phyloP scores from a whole-genome alignment of 2,113 vertebrate species.

The Pholis gunnellus region DNA sequence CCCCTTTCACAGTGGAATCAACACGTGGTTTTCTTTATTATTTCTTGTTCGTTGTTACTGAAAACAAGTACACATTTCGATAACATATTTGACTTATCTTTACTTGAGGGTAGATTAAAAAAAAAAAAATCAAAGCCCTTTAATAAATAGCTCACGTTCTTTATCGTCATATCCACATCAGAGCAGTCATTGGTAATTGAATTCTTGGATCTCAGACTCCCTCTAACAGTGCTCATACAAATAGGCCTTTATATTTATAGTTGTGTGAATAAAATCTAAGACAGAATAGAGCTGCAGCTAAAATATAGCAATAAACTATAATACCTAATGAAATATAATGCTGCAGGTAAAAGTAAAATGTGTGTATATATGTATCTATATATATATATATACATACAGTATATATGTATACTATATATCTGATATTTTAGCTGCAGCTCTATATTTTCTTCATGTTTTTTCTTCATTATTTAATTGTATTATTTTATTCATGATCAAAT shows the following conservation, averaged over 20 bases:
- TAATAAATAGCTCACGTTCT: neutral
- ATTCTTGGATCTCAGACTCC: neutral
- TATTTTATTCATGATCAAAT: no score
- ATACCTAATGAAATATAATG: no score
- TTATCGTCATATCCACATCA: neutral
- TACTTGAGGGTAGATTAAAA: neutral
- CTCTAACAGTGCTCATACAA: neutral
- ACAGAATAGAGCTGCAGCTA: no score
- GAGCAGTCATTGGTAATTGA: neutral
- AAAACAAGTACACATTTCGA: neutral
- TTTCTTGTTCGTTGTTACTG: neutral
- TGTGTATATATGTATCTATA: no score
- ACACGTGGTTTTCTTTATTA: neutral
- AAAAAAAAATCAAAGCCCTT: neutral
- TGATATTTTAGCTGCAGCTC: no score
- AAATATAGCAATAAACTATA: no score
- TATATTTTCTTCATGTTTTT: no score
- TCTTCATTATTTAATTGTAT: no score
- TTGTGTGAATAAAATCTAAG: neutral
- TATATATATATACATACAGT: no score
- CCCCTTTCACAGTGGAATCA: neutral
- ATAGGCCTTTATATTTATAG: neutral
- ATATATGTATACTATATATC: no score
- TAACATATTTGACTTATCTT: no score
- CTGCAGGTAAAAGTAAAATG: neutral